Evolutionary conservation across 2,113 vertebrate species (phyloP).

Genomic region (Calonectris borealis): DNA sequence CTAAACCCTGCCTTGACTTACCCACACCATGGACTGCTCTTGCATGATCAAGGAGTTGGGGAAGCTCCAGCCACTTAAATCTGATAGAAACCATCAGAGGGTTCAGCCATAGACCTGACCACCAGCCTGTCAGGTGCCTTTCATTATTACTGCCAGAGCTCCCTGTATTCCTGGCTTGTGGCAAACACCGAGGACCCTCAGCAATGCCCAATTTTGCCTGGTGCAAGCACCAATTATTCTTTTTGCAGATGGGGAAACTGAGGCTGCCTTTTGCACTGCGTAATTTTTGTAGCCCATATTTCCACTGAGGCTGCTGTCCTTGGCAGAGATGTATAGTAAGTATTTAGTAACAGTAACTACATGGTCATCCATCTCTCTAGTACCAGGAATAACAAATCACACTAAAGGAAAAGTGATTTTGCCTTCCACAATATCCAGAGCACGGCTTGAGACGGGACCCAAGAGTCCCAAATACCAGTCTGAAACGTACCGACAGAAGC

Average conservation of each 20-base stretch:
- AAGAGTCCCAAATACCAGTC: not conserved
- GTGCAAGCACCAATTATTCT: not conserved
- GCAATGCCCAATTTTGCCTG: not conserved
- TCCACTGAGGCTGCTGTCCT: not conserved
- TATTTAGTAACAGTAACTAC: not conserved
- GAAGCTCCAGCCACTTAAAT: not conserved
- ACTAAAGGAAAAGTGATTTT: not conserved
- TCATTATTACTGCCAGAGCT: not conserved
- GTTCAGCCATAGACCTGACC: not conserved
- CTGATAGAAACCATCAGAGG: not conserved
- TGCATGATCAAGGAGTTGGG: not conserved
- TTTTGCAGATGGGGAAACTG: not conserved
- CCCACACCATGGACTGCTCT: rapidly evolving
- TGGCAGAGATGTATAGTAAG: not conserved
- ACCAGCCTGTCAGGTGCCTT: not conserved
- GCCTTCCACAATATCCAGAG: not conserved
- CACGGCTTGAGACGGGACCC: rapidly evolving
- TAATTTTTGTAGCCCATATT: not conserved
- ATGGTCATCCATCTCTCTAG: not conserved
- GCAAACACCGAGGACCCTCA: not conserved
- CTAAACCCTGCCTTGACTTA: not conserved
- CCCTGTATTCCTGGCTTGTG: not conserved
- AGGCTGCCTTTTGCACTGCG: not conserved
- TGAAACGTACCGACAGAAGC: not conserved
- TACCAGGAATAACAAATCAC: not conserved